These are phyloP conservation scores for Neopelma chrysocephalum DNA, from an alignment of 2,797 vertebrate species.

Conservation along the genomic window DNA sequence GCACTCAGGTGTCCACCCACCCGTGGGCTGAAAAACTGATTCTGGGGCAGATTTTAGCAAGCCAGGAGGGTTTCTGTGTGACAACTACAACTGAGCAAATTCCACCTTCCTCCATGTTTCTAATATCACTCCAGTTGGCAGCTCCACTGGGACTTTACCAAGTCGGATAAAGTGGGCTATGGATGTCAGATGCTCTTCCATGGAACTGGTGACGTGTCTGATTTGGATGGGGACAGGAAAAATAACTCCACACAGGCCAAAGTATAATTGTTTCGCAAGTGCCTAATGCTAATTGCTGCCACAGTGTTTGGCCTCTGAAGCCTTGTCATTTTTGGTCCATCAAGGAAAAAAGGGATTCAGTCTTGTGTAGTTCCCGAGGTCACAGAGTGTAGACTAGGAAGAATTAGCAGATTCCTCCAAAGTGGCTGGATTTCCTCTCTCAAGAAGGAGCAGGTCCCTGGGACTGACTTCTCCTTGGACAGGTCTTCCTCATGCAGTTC, in stretches of 20 bases:
- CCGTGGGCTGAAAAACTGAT: neutral
- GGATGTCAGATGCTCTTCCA: neutral
- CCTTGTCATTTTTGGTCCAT: fast-evolving
- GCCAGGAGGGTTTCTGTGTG: neutral
- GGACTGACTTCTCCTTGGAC: neutral
- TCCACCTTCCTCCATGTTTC: neutral
- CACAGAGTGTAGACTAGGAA: neutral
- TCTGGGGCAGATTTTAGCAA: neutral
- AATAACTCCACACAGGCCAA: fast-evolving
- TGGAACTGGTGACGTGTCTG: fast-evolving
- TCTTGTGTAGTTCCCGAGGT: neutral
- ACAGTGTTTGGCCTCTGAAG: neutral
- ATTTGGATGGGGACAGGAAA: neutral
- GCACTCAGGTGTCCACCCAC: neutral
- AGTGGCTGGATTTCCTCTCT: neutral
- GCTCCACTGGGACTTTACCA: neutral
- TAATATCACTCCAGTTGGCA: neutral
- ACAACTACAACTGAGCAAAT: neutral
- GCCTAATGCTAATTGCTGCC: neutral
- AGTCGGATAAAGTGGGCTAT: neutral
- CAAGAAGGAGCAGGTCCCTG: neutral
- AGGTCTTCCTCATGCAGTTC: neutral
- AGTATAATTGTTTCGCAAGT: neutral
- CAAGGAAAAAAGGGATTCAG: neutral
- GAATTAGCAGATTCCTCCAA: neutral